Percentiles rank a stretch among this genome's conserved stretches.
Evolutionary conservation across 2,113 vertebrate genomes (phyloP).

Genomic region (Cochlearius cochlearius): DNA sequence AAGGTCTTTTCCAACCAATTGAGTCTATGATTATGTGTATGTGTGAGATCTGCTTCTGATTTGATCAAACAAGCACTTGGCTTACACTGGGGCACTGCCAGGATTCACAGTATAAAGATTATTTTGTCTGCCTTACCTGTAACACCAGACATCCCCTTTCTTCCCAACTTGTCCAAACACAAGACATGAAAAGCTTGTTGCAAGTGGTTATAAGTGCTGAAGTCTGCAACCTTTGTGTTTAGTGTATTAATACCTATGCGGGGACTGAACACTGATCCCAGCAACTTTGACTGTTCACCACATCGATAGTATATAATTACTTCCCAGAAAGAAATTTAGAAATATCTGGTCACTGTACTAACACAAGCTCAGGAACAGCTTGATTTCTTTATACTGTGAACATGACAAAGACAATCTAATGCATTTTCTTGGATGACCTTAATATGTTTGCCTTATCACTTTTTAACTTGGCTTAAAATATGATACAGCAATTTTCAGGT

Average conservation of each 20-base stretch:
- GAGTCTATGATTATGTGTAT: too few species aligned
- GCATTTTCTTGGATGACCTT: not conserved
- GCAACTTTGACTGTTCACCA: not conserved
- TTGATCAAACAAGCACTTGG: not conserved
- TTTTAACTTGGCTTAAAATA: conserved; percentile 38
- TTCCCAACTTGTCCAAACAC: not conserved
- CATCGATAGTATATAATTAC: not conserved
- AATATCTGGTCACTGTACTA: not conserved
- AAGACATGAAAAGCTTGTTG: not conserved
- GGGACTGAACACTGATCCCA: not conserved
- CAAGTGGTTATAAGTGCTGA: not conserved
- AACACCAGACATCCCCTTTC: not conserved
- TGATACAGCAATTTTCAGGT: conserved; percentile 45
- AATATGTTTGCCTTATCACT: not conserved
- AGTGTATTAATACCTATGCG: not conserved
- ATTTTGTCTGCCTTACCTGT: not conserved
- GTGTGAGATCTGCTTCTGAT: not conserved
- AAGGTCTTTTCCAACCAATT: too few species aligned
- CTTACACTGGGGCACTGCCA: not conserved
- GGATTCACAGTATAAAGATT: not conserved
- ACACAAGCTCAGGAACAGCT: not conserved
- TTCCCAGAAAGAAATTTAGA: not conserved
- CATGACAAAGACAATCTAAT: not conserved
- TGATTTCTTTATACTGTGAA: not conserved
- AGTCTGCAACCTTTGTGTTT: not conserved